Evolutionary conservation across 2,888 invertebrate species (phyloP).

Genomic region (Argyra leucocephala): DNA sequence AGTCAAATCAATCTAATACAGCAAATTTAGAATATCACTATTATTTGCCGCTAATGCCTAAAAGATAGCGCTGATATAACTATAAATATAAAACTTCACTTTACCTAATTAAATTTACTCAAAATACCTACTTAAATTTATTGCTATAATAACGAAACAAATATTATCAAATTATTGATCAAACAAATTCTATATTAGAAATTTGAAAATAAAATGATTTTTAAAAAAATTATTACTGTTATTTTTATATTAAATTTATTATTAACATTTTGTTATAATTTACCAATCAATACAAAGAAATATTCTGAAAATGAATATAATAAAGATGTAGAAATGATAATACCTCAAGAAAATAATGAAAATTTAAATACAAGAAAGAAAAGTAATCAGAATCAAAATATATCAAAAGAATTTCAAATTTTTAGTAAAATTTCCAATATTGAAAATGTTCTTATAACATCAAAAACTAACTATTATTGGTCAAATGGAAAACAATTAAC

Average conservation of each 20-base stretch:
- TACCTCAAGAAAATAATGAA: not conserved
- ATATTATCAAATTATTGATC: not conserved
- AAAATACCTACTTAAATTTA: no score
- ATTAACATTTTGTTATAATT: not conserved
- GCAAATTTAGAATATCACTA: no score
- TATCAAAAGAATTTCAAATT: not conserved
- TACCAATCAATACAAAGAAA: not conserved
- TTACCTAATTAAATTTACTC: no score
- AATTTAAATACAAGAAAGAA: not conserved
- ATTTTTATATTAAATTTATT: not conserved
- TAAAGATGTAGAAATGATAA: not conserved
- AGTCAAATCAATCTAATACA: no score
- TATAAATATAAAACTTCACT: no score
- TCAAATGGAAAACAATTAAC: slow-evolving; percentile 1
- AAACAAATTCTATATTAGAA: not conserved
- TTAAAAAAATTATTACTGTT: not conserved
- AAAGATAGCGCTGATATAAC: no score
- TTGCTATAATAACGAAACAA: no score
- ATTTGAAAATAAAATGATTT: not conserved
- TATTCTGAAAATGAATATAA: not conserved
- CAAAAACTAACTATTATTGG: not conserved
- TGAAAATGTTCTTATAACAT: not conserved
- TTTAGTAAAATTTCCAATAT: not conserved
- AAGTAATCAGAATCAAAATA: not conserved
- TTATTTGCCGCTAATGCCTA: no score